Conservation (phyloP, 1,140 invertebrate genomes). For the Charaxes varanes region DNA sequence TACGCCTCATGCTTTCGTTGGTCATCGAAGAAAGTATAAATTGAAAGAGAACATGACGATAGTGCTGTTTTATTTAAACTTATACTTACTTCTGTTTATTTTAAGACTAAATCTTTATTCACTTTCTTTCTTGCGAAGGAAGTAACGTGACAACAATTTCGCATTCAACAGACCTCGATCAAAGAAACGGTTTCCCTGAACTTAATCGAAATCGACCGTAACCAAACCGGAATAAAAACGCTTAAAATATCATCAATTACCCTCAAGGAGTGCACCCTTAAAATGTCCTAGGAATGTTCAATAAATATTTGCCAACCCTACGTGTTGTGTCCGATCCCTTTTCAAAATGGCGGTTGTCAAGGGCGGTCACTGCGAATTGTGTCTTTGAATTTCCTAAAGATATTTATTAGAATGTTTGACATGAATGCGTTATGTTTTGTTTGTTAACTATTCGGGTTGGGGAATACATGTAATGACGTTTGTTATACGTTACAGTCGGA, state of each 20-base stretch:
- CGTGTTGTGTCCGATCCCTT: constrained; percentile 52
- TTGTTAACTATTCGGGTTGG: constrained; percentile 15
- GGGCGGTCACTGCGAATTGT: constrained; percentile 39
- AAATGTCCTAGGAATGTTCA: constrained; percentile 39
- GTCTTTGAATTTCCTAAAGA: constrained; percentile 39
- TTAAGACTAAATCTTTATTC: no score
- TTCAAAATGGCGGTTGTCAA: constrained; percentile 51
- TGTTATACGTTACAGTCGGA: no score
- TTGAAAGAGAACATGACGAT: no score
- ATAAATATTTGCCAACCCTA: constrained; percentile 31
- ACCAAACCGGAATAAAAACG: constrained; percentile 10
- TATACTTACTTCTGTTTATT: no score
- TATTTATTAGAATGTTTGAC: constrained; percentile 46
- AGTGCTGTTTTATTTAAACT: no score
- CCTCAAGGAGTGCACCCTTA: constrained; percentile 23
- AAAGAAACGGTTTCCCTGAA: no score
- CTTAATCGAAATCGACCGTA: constrained; percentile 9
- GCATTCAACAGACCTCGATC: no score
- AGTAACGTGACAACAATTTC: no score
- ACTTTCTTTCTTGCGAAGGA: no score
- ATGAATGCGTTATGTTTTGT: constrained; percentile 34
- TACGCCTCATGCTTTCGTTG: no score
- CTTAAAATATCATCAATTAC: constrained; percentile 41
- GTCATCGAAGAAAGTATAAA: no score
- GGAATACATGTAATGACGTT: constrained; percentile 5